Percentiles rank a stretch among this genome's conserved stretches.
phyloP scores from a whole-genome alignment of 1,140 invertebrate species.

The Platyura marginata region DNA sequence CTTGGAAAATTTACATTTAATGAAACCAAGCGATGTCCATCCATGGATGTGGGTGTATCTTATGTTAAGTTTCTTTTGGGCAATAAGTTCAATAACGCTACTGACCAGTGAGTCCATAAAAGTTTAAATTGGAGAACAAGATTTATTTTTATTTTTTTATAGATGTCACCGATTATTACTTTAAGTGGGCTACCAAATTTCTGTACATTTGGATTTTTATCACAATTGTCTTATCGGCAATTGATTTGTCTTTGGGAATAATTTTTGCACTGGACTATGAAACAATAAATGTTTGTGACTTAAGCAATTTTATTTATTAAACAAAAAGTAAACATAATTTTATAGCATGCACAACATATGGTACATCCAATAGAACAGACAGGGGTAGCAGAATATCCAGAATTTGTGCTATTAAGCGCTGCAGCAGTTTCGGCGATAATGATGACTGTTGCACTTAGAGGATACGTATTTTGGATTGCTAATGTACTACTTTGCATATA shows the following conservation, averaged over 20 bases:
- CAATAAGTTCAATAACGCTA: conserved; percentile 4
- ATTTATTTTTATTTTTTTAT: background rate
- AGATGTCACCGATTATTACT: conserved; percentile 1
- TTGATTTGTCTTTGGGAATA: conserved; percentile 19
- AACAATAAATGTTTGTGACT: conserved; percentile 10
- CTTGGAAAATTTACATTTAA: background rate
- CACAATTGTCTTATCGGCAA: conserved; percentile 11
- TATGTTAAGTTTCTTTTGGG: conserved; percentile 3
- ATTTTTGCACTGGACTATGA: conserved; percentile 18
- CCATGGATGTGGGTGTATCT: conserved; percentile 7
- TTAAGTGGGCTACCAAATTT: background rate
- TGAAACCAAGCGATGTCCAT: conserved; percentile 2
- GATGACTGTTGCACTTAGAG: conserved; percentile 22
- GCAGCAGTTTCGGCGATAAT: conserved; percentile 14
- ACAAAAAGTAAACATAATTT: conserved; percentile 6
- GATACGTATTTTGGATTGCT: conserved; percentile 18
- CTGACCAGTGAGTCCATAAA: conserved; percentile 4
- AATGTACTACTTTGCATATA: conserved; percentile 14
- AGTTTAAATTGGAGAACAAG: background rate
- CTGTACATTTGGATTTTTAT: conserved; percentile 13
- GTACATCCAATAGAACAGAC: conserved; percentile 3
- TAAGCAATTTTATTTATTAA: conserved; percentile 10
- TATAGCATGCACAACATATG: conserved; percentile 6
- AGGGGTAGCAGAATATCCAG: background rate
- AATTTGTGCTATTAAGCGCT: conserved; percentile 8